A percentile compares a stretch with the other conserved stretches of the same genome.
Evolutionary conservation across 2,113 vertebrate species (phyloP).

Genomic region (Thunnus thynnus): DNA sequence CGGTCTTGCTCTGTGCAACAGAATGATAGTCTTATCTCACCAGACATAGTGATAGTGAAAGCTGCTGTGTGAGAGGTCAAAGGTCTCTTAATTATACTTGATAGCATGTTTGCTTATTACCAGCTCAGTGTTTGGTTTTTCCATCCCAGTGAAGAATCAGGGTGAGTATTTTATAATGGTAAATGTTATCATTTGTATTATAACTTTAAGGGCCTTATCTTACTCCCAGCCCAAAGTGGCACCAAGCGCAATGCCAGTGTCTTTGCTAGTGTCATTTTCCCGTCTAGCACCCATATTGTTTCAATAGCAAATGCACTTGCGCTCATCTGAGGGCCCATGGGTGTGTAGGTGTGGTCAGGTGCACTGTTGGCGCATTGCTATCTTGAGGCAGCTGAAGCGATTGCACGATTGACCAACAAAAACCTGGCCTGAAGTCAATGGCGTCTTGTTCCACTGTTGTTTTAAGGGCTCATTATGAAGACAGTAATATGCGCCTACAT

Average conservation of each 20-base stretch:
- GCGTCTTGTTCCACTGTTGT: too few relatives aligned
- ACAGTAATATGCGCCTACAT: too few relatives aligned
- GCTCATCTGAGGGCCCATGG: too few relatives aligned
- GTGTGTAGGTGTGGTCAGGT: too few relatives aligned
- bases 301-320: too few relatives aligned
- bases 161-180: conserved; percentile 16
- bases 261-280: background rate
- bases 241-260: too few relatives aligned
- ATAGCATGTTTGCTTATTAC: background rate
- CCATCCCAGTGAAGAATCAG: conserved; percentile 7
- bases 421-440: too few relatives aligned
- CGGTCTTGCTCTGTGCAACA: conserved; percentile 54
- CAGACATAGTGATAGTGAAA: background rate
- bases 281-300: too few relatives aligned
- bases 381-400: too few relatives aligned
- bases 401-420: too few relatives aligned
- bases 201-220: conserved; percentile 7
- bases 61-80: background rate
- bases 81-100: background rate
- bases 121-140: conserved; percentile 7
- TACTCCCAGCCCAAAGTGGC: background rate
- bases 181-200: conserved; percentile 2
- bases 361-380: too few relatives aligned
- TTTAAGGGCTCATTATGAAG: too few relatives aligned
- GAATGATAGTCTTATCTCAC: background rate